Evolutionary conservation across 2,113 vertebrate genomes (phyloP), one percentile per base, ranked within the genome.

Genomic region (Podilymbus podiceps): DNA sequence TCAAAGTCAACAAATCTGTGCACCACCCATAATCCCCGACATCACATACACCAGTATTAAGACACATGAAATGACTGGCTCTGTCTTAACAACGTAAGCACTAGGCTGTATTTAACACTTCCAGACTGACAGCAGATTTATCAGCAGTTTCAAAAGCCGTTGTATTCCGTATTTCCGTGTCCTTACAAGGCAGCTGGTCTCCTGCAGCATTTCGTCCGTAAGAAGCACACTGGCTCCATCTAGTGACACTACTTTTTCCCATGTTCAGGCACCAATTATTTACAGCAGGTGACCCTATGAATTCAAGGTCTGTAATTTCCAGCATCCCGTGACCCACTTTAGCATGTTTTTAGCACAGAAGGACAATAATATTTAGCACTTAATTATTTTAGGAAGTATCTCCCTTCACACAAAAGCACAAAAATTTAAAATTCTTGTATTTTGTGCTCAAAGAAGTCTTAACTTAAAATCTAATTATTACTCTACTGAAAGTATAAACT

Each of bases 201-300:
- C 56, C 33, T 11, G 22, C 28, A 3, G 40, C 1, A 16, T 7
- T 60, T 44, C 62, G 38, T 71, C 38, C 52, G 6, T 33, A 46
- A 38, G 6, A 49, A 79, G 72, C 12, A 21, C 46, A 18, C 27
- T 58, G 50, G 69, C 94, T 89, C 97, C 96, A 94, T 81, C 95
- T 97, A 88, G 63, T 80, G 96, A 81, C 64, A 75, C 8, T 5
- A 10, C 7, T 69, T 46, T 46, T 40, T 18, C 33, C 31, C 11
- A 16, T 9, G 27, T 15, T 52, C 64, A 56, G 24, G 6, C 30
- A 55, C 35, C 8, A 49, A 8, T 24, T 47, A 27, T 11, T 67
- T 42, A 40, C 35, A 80, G 55, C 46, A 46, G 24, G 30, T 23
- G 49, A 25, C 63, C 16, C 23, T 33, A 35, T 0, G 6, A 46